Percentiles rank a stretch among this genome's conserved stretches.
These are phyloP conservation scores for Bubalus kerabau DNA, from an alignment of 2,113 vertebrate genomes.

Conservation along the genomic window DNA sequence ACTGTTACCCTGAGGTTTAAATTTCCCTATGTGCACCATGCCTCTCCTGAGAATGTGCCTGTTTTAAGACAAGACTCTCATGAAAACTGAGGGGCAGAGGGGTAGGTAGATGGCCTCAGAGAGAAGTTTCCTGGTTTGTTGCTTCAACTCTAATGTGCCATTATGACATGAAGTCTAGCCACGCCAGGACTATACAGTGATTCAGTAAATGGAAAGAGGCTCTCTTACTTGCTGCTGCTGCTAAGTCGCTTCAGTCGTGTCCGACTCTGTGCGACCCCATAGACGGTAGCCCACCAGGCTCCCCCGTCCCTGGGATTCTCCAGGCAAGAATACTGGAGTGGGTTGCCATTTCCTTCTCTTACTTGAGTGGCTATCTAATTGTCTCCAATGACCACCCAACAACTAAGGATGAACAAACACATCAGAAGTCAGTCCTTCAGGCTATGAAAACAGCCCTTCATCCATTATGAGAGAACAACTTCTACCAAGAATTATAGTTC, in stretches of 20 bases:
- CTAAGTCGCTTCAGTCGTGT: too few relatives aligned
- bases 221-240: slow-evolving; percentile 28
- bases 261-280: too few relatives aligned
- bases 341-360: not conserved
- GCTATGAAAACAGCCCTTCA: not conserved
- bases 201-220: slow-evolving; percentile 32
- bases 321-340: too few relatives aligned
- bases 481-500: not conserved
- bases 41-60: slow-evolving; percentile 8
- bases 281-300: too few relatives aligned
- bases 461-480: not conserved
- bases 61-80: slow-evolving; percentile 38
- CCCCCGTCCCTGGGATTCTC: too few relatives aligned
- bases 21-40: slow-evolving; percentile 57
- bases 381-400: slow-evolving; percentile 26
- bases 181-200: not conserved
- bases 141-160: not conserved
- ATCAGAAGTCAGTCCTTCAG: not conserved
- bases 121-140: slow-evolving; percentile 1
- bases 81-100: not conserved
- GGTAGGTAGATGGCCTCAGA: not conserved
- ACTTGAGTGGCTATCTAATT: slow-evolving; percentile 1
- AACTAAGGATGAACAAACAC: slow-evolving; percentile 39
- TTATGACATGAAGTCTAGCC: slow-evolving; percentile 31
- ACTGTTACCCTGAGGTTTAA: slow-evolving; percentile 50